Conservation (phyloP, 2,113 vertebrate genomes). For the Scolopax mira region DNA sequence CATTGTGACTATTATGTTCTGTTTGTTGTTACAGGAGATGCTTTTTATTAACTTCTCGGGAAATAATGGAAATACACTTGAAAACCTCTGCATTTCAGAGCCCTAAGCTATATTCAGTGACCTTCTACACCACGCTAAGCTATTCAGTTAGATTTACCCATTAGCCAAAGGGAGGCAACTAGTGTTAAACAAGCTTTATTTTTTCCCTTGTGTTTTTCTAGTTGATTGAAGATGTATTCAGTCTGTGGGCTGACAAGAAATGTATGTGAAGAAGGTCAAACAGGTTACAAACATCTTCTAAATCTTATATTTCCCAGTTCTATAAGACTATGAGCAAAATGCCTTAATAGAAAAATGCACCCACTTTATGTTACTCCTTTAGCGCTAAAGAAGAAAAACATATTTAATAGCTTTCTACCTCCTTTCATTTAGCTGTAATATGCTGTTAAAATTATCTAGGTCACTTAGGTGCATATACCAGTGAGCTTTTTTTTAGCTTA, state of each 20-base stretch:
- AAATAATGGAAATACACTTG: not conserved
- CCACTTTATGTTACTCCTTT: not conserved
- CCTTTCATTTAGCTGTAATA: not conserved
- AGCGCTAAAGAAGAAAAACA: not conserved
- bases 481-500: constrained; percentile 13
- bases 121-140: not conserved
- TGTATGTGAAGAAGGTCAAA: not conserved
- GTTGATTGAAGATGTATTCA: not conserved
- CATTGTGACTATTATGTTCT: not conserved
- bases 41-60: not conserved
- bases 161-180: not conserved
- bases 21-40: not conserved
- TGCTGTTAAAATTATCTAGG: constrained; percentile 1
- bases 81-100: not conserved
- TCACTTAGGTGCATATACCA: not conserved
- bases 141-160: not conserved
- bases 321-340: not conserved
- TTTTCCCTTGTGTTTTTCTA: not conserved
- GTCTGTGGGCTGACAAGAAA: not conserved
- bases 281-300: not conserved
- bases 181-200: not conserved
- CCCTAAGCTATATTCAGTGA: not conserved
- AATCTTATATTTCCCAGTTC: not conserved
- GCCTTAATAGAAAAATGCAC: not conserved
- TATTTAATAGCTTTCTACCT: not conserved